Conservation (phyloP, 1,140 invertebrate species). For the Lepidurus couesii region DNA sequence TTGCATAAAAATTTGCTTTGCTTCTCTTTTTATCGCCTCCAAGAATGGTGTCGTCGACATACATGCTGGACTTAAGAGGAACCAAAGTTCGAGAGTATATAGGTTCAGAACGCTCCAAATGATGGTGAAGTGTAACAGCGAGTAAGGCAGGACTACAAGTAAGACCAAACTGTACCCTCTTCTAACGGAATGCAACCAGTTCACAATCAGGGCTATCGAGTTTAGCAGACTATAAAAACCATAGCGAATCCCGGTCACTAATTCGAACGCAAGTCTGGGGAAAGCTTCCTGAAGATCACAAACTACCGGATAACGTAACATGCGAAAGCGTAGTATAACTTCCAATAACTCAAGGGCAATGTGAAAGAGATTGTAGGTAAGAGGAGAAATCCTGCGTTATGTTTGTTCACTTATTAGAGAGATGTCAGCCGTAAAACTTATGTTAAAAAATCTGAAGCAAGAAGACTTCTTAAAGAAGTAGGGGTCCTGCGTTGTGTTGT, state of each 20-base stretch:
- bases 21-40: not conserved
- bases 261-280: not conserved
- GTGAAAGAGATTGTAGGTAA: not conserved
- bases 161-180: not conserved
- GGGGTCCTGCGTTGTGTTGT: no score
- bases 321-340: not conserved
- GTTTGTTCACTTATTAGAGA: no score
- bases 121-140: constrained; percentile 14
- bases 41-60: not conserved
- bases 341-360: not conserved
- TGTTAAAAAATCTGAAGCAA: no score
- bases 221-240: not conserved
- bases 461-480: not conserved
- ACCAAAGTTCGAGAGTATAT: not conserved
- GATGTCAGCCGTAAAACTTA: no score
- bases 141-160: not conserved
- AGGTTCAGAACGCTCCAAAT: constrained; percentile 23
- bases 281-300: constrained; percentile 30
- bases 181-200: not conserved
- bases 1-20: constrained; percentile 36
- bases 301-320: constrained; percentile 36
- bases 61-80: not conserved
- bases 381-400: no score
- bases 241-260: not conserved
- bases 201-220: not conserved